phyloP scores from a whole-genome alignment of 2,888 invertebrate genomes.

The Zhengitettix transpicula region DNA sequence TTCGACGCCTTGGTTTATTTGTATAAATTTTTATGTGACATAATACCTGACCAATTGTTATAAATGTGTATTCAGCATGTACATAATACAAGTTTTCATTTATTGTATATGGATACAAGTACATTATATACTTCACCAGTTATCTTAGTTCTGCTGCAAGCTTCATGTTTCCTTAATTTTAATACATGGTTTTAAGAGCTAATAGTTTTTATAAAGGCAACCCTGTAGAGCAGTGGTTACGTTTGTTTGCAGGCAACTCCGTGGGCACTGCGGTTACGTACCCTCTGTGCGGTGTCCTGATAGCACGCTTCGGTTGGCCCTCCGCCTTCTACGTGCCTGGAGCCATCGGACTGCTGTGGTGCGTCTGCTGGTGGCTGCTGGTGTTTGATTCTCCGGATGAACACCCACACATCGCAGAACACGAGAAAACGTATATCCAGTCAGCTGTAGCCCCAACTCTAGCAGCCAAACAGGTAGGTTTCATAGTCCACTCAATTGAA shows the following conservation, averaged over 20 bases:
- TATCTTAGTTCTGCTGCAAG: no score
- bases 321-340: constrained; percentile 26
- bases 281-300: constrained; percentile 25
- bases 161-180: no score
- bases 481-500: no score
- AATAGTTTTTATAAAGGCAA: no score
- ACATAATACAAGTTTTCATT: no score
- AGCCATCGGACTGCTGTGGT: constrained; percentile 22
- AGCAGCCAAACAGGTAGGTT: background rate
- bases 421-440: constrained; percentile 16
- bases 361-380: constrained; percentile 17
- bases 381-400: constrained; percentile 18
- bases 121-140: no score
- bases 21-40: no score
- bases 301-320: constrained; percentile 25
- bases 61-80: no score
- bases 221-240: background rate
- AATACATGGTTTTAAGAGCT: no score
- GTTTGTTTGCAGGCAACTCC: constrained; percentile 24
- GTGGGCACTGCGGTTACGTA: constrained; percentile 30
- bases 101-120: no score
- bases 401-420: constrained; percentile 20
- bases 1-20: no score
- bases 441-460: constrained; percentile 7
- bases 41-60: no score